Percentiles rank a stretch among this genome's conserved stretches.
Evolutionary conservation across 2,888 invertebrate genomes (phyloP).

Genomic region (Aphodius granarius): DNA sequence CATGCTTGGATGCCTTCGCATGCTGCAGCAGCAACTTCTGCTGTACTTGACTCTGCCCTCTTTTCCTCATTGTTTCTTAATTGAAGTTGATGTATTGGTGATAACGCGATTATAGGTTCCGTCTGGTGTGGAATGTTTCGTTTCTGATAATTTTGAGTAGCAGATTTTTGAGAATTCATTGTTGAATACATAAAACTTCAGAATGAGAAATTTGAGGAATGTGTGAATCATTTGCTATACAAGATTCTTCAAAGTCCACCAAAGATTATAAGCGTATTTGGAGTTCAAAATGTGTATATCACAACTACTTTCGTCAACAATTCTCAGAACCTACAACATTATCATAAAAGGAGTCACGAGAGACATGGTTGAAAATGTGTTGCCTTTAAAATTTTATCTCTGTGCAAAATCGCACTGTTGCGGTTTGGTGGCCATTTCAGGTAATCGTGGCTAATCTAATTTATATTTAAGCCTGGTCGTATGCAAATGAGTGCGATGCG

Average conservation of each 20-base stretch:
- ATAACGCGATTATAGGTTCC: slow-evolving; percentile 23
- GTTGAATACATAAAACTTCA: too few species aligned
- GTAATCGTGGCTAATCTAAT: neutral
- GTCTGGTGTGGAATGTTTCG: neutral
- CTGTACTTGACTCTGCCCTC: slow-evolving; percentile 19
- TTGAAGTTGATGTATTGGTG: slow-evolving; percentile 30
- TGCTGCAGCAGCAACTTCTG: neutral
- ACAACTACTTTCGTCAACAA: too few species aligned
- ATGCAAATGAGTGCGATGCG: neutral
- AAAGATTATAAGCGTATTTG: too few species aligned
- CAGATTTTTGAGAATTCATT: too few species aligned
- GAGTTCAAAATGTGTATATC: too few species aligned
- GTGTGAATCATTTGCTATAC: too few species aligned
- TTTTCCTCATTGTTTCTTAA: slow-evolving; percentile 23
- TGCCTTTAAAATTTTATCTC: neutral
- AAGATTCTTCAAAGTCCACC: too few species aligned
- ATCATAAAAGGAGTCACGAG: too few species aligned
- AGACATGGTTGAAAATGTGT: neutral
- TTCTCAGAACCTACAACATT: too few species aligned
- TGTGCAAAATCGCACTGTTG: neutral
- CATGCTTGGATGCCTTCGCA: slow-evolving; percentile 42
- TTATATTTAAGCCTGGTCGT: neutral
- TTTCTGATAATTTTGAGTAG: neutral
- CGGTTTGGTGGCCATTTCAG: neutral
- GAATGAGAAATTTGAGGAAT: too few species aligned